A percentile compares a stretch with the other conserved stretches of the same genome.
phyloP scores from a whole-genome alignment of 2,113 vertebrate genomes.

The Myiozetetes cayanensis region DNA sequence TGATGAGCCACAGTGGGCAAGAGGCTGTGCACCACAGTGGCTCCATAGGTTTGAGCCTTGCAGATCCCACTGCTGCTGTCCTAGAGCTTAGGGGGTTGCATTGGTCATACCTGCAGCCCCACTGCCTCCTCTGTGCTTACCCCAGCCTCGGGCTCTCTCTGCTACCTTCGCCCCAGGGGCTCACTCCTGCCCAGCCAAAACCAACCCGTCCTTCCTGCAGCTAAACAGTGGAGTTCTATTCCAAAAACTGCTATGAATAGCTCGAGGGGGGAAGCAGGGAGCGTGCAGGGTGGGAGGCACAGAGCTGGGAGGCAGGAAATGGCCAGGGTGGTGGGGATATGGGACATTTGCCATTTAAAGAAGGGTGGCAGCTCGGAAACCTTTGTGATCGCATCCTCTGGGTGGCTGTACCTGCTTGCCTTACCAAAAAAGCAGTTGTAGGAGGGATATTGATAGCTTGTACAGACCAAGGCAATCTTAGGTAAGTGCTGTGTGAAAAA shows the following conservation, averaged over 20 bases:
- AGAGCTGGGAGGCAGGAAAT: not conserved
- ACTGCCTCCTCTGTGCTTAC: fast-evolving
- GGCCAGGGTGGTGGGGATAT: not conserved
- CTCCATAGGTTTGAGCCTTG: not conserved
- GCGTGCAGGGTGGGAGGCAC: not conserved
- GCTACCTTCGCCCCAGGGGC: not conserved
- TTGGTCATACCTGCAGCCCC: not conserved
- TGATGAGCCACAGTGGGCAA: fast-evolving
- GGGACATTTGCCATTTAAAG: not conserved
- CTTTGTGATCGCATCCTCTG: fast-evolving
- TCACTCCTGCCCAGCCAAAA: not conserved
- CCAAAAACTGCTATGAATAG: not conserved
- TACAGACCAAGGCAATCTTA: not conserved
- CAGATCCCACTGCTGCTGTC: not conserved
- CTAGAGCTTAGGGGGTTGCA: not conserved
- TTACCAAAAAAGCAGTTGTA: not conserved
- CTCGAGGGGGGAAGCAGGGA: not conserved
- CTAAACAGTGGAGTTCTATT: not conserved
- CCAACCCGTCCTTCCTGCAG: not conserved
- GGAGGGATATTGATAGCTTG: not conserved
- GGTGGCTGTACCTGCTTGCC: not conserved
- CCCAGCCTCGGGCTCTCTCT: not conserved
- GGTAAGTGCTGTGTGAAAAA: not conserved
- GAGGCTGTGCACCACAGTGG: too few relatives aligned
- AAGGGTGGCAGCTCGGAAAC: not conserved